Conservation (phyloP, 1,140 invertebrate genomes). For the Lepidostoma basale region DNA sequence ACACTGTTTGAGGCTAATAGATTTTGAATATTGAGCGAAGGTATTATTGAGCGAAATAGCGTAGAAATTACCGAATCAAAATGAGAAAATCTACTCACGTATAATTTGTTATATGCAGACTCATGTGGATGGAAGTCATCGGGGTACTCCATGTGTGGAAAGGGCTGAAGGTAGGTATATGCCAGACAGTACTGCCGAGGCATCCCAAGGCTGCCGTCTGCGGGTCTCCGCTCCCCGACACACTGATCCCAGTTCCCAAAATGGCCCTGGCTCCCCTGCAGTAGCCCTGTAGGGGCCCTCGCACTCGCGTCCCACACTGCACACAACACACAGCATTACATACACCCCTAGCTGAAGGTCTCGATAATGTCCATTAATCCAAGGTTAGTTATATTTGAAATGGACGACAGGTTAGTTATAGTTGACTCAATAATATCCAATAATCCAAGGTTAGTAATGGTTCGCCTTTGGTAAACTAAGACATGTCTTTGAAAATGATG, state of each 20-base stretch:
- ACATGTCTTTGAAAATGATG: too few species aligned
- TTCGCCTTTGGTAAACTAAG: too few species aligned
- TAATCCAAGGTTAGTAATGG: too few species aligned
- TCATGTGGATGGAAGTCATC: not conserved
- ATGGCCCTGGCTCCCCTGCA: constrained; percentile 49
- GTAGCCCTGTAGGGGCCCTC: constrained; percentile 46
- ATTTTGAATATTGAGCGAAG: not conserved
- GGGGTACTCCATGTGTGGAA: not conserved
- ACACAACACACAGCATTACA: constrained; percentile 29
- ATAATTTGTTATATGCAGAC: constrained; percentile 7
- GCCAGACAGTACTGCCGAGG: constrained; percentile 49
- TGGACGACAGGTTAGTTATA: too few species aligned
- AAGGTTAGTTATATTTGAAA: too few species aligned
- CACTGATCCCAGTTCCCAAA: constrained; percentile 56
- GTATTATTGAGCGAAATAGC: not conserved
- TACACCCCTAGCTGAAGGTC: too few species aligned
- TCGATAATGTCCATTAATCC: too few species aligned
- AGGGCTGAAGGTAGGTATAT: constrained; percentile 35
- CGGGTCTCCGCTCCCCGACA: constrained; percentile 32
- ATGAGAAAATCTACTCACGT: not conserved
- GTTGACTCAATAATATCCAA: too few species aligned
- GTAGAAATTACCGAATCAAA: not conserved
- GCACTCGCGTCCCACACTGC: constrained; percentile 54
- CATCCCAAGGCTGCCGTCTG: constrained; percentile 21
- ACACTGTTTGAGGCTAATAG: not conserved